Conservation (phyloP, 2,113 vertebrate genomes). For the Stomatorhinus ivindoensis region DNA sequence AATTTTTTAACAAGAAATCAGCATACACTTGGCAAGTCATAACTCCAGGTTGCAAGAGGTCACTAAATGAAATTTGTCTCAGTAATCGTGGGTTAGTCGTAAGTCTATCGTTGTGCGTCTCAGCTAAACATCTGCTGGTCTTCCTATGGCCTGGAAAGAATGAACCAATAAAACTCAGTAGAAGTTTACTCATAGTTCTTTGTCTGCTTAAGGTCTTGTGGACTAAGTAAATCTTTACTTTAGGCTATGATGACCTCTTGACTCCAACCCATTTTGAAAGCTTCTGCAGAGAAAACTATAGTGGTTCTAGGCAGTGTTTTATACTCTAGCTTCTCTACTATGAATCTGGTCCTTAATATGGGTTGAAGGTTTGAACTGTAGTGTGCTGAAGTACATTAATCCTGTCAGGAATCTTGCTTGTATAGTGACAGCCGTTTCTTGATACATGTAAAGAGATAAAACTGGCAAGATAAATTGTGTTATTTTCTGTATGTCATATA, state of each 20-base stretch:
- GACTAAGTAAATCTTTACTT: conserved; percentile 60
- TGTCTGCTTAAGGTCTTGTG: conserved; percentile 51
- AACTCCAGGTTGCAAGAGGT: not conserved
- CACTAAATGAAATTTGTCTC: not conserved
- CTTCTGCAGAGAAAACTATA: not conserved
- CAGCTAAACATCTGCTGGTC: conserved; percentile 50
- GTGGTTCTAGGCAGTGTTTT: conserved; percentile 8
- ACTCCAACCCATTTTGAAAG: conserved; percentile 40
- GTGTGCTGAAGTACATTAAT: not conserved
- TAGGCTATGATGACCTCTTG: conserved; percentile 51
- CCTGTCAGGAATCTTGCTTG: not conserved
- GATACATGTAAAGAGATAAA: not conserved
- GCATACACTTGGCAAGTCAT: not conserved
- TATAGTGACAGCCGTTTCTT: not conserved
- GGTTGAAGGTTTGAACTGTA: not conserved
- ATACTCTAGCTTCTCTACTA: not conserved
- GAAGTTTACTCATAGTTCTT: conserved; percentile 57
- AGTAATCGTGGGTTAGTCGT: not conserved
- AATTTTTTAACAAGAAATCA: not conserved
- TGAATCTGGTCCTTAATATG: not conserved
- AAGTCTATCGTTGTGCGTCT: not conserved
- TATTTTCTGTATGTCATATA: not conserved
- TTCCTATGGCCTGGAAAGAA: conserved; percentile 40
- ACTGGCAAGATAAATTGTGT: not conserved
- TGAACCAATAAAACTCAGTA: conserved; percentile 49